Base-by-base conservation (phyloP, 1,140 invertebrate genomes). In the Streblospio benedicti region DNA sequence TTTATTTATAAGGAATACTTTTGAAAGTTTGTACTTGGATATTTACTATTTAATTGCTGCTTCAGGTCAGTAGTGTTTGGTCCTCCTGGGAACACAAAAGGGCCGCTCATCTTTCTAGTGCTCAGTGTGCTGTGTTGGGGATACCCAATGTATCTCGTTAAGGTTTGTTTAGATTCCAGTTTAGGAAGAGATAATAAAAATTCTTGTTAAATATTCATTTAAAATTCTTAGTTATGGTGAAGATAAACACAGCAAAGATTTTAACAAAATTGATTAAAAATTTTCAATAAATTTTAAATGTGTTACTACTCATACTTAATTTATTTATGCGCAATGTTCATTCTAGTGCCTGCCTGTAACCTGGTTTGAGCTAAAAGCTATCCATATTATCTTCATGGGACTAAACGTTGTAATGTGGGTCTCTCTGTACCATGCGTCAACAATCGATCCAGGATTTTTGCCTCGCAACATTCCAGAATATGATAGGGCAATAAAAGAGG, bases 391-490 rank as follows among this genome's bases (percentile, higher is more conserved):
- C 67, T 94, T 93, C 71, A 86, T 93, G 55, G 87, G 90, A 65
- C 89, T 88, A 84, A 93, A 93, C 71, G 78, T 85, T 4, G 81
- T 91, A 1, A 93, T 94, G 90, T 94, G 91, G 91, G 77, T 93
- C 2, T 90, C 87, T 65, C 89, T 91, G 85, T 83, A 90, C n/a
- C 85, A 90, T 25, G 89, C 90, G 2, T 92, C 91, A 68, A 83
- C 88, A 23, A 84, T 86, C 57, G 88, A 94, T 76, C 92, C 91
- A 0, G 91, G 92, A 2, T 94, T 90, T 65, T 84, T 94, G 51
- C 86, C 89, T 0, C 84, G 87, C 65, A 92, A 92, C 71, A 89
- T 89, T 1, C 90, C 91, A 52, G 87, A 88, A 6, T 94, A 95
- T 74, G 87, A 91, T 66, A 80, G 87, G 70, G 89, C 89, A 27